These are phyloP conservation scores for Sardinella longiceps DNA, from an alignment of 2,797 vertebrate genomes.

Conservation along the genomic window DNA sequence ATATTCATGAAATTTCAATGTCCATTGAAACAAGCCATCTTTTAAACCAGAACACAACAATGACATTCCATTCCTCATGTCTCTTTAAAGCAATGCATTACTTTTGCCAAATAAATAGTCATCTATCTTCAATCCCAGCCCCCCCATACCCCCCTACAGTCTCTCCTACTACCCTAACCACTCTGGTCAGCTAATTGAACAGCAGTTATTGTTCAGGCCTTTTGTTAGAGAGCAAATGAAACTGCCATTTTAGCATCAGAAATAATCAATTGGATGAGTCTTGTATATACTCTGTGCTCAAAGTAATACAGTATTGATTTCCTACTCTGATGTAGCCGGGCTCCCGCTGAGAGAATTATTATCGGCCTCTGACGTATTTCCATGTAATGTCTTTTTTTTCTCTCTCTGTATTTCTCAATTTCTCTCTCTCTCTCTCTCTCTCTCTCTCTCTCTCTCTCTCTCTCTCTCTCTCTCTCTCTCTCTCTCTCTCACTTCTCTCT, in stretches of 20 bases:
- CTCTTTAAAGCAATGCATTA: conserved; percentile 72
- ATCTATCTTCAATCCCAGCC: conserved; percentile 74
- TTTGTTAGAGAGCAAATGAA: conserved; percentile 71
- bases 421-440: not conserved
- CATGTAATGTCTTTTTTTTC: conserved; percentile 59
- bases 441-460: not conserved
- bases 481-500: conserved; percentile 25
- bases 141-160: conserved; percentile 50
- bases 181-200: conserved; percentile 73
- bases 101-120: conserved; percentile 78
- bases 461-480: not conserved
- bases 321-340: conserved; percentile 71
- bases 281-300: conserved; percentile 80
- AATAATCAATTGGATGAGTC: conserved; percentile 85
- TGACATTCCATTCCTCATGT: conserved; percentile 77
- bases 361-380: conserved; percentile 80
- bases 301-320: conserved; percentile 85
- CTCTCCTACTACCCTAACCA: conserved; percentile 23
- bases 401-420: conserved; percentile 36
- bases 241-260: conserved; percentile 80
- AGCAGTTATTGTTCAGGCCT: conserved; percentile 67
- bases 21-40: conserved; percentile 79
- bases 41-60: conserved; percentile 74
- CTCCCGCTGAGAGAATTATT: conserved; percentile 71
- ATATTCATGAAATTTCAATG: conserved; percentile 86